Evolutionary conservation across 2,797 vertebrate genomes (phyloP), one percentile per base, ranked within the genome.

Genomic region (Enteromius argenteus): DNA sequence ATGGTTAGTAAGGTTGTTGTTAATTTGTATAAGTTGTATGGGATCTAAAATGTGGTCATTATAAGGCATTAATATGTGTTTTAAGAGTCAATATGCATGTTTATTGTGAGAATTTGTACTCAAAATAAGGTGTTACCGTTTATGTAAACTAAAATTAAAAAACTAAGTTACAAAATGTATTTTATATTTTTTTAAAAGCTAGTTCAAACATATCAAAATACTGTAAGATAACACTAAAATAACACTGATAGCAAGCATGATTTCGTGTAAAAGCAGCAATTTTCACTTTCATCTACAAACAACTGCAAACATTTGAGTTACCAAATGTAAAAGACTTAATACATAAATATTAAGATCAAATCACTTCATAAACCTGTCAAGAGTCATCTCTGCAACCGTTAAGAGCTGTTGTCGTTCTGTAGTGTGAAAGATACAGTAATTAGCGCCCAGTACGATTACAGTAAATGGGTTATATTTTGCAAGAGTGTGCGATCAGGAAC

Each of bases 351-450:
- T 2, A n/a, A 19, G 35, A 21, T 44, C 56, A 44, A 42, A 9
- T 19, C 37, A 42, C 2, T 56, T 56, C 19, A 75, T n/a, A 56
- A 75, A 56, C 49, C 73, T 17, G 1, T 49, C 44, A 73, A 13
- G 46, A 21, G 71, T 74, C 46, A 51, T 51, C 27, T 73, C 71
- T 51, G 27, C 69, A 35, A 60, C 23, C 4, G 1, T 35, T 66
- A 66, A 23, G 19, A 51, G 44, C 30, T 68, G 19, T 51, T 39
- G 32, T 80, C 7, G 1, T 49, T 51, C 44, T 51, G 64, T 27
- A 17, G 64, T 68, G 62, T 68, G 21, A 53, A 53, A 53, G 46
- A 80, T 14, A 62, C 58, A 30, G 58, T 14, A 37, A 80, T 53
- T 79, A 56, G 64, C 32, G 15, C 14, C 11, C 27, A 67, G 6